Base-by-base conservation (phyloP, 2,797 vertebrate species). In the Dipus sagitta region DNA sequence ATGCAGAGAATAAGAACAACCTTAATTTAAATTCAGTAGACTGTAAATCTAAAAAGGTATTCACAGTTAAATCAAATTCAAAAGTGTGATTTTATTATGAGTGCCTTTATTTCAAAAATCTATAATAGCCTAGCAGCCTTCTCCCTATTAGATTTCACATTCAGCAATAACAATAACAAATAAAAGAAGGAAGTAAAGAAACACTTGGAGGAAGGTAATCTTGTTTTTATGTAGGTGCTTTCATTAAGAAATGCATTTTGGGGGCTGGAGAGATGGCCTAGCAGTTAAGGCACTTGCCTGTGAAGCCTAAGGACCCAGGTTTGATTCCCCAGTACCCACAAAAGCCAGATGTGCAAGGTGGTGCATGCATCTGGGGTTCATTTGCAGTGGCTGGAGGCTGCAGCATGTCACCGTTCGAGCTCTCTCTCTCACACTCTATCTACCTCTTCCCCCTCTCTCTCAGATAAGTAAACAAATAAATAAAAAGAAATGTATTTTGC, bases 61-160 rank as follows among this genome's bases (percentile, higher is more conserved):
- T 68, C 18, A 81, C 13, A 79, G 67, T 82, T 90, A 88, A 85
- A 72, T 60, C 32, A 81, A 90, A 20, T 81, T 92, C 75, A 68
- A 67, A 90, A 68, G 32, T 42, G 2, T 92, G 32, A 80, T 86
- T 93, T 79, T 79, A 9, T 47, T 47, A 24, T 85, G 13, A n/a
- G 1, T 47, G 47, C 72, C 70, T 94, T 87, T 90, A 52, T 90
- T 93, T 88, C 4, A 80, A 81, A 82, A 77, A 10, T 2, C 4
- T 24, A 83, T 64, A 23, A 75, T 58, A 67, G 28, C 18, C 62
- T 52, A 92, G 79, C 8, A 54, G 23, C 84, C 42, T 76, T 65
- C 28, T 83, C 2, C 15, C 34, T 68, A 62, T 80, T 52, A 78
- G 52, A 88, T 91, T 79, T 93, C 64, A 88, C 88, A 79, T 93